Evolutionary conservation across 2,113 vertebrate species (phyloP), one percentile per base, ranked within the genome.

Genomic region (Leptocoma aspasia): DNA sequence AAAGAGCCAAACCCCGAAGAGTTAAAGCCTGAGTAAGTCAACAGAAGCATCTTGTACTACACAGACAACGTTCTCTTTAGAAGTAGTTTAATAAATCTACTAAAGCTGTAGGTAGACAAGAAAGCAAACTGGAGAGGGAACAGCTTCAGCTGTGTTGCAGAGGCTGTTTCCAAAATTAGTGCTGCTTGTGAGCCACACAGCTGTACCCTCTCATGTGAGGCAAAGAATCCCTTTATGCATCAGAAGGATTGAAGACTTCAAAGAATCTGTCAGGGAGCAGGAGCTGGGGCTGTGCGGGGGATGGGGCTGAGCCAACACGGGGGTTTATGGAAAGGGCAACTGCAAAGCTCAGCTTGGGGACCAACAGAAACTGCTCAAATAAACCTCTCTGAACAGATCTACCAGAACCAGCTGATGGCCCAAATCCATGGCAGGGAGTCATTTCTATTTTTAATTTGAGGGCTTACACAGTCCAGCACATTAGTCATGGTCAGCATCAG

Each of bases 21-120:
- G 80, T 87, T 98, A 50, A 97, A 97, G 56, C 96, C 96, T 2
- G 94, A 98, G 99, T 99, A 96, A 90, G 97, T 96, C 42, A 35
- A 49, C 54, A 54, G 61, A 76, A 89, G 53, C 64, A 33, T 41
- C 45, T 84, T 71, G 42, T 69, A 45, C 70, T 78, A 52, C 7
- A 9, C 7, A 83, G 82, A 45, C 24, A 28, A 56, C 24, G 11
- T 54, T 76, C 21, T 65, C 37, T 68, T 64, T 57, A 23, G 33
- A 54, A 68, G n/a, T 42, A 59, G 68, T 76, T 89, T 81, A 69
- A 83, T 72, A 83, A 72, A 91, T 76, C 54, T 92, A 44, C 54
- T 86, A 75, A 82, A 89, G 35, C 82, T 71, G 35, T 88, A 94
- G 73, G 89, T 73, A 90, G 81, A 64, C 44, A 76, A 92, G 88